Conservation (phyloP, 2,797 vertebrate genomes). For the Enteromius unitaeniatus region DNA sequence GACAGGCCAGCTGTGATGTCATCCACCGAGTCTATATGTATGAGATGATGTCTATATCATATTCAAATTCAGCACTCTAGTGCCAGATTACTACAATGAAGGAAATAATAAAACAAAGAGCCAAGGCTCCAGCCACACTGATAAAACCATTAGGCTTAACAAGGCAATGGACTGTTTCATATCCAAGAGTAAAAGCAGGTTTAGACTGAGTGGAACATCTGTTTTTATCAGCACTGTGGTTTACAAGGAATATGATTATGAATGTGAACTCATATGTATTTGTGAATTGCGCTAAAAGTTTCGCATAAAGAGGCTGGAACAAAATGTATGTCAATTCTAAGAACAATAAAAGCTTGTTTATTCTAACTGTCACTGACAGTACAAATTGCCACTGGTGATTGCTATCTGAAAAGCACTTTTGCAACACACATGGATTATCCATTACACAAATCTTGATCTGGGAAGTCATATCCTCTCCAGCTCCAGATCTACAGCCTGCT, state of each 20-base stretch:
- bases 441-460: conserved; percentile 54
- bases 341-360: conserved; percentile 17
- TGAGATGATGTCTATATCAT: conserved; percentile 45
- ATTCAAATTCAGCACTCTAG: conserved; percentile 26
- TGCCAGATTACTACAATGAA: not conserved
- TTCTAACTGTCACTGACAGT: conserved; percentile 36
- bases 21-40: conserved; percentile 20
- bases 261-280: conserved; percentile 4
- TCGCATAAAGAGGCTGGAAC: not conserved
- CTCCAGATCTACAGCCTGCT: conserved; percentile 75
- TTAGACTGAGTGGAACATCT: conserved; percentile 55
- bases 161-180: conserved; percentile 56
- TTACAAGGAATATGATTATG: conserved; percentile 25
- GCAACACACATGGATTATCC: conserved; percentile 50
- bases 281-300: not conserved
- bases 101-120: conserved; percentile 35
- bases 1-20: conserved; percentile 43
- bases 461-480: conserved; percentile 52
- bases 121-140: conserved; percentile 8
- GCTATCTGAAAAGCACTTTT: conserved; percentile 49
- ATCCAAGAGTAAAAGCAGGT: conserved; percentile 49
- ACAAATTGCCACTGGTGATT: conserved; percentile 41
- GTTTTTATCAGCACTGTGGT: conserved; percentile 45
- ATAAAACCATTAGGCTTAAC: conserved; percentile 58
- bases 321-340: conserved; percentile 4